phyloP scores from a whole-genome alignment of 2,797 vertebrate species.

The Lagocephalus sceleratus region DNA sequence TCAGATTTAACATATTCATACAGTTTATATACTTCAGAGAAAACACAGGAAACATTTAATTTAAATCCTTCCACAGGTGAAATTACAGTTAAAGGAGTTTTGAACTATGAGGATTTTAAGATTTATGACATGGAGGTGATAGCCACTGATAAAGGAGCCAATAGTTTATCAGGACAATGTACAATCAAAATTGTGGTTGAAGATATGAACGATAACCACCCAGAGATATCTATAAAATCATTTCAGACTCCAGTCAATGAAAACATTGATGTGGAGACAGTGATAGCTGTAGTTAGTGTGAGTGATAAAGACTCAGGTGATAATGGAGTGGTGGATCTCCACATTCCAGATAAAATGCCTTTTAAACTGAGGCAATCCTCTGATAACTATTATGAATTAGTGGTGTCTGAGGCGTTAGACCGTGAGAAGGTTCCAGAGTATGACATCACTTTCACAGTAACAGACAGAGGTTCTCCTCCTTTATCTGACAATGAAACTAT shows the following conservation, averaged over 20 bases:
- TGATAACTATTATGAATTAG: constrained; percentile 71
- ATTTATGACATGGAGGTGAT: constrained; percentile 77
- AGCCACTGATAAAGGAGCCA: constrained; percentile 70
- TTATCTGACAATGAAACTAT: constrained; percentile 62
- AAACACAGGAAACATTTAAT: constrained; percentile 62
- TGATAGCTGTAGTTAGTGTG: constrained; percentile 75
- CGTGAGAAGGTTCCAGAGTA: constrained; percentile 68
- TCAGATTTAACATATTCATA: constrained; percentile 5
- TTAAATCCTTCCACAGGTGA: constrained; percentile 72
- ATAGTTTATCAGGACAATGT: constrained; percentile 62
- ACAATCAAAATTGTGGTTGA: constrained; percentile 29
- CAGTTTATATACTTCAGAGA: constrained; percentile 71
- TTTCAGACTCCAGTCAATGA: constrained; percentile 60
- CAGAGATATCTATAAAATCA: constrained; percentile 69
- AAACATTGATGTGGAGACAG: constrained; percentile 56
- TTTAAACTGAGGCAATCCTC: constrained; percentile 70
- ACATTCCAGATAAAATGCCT: constrained; percentile 59
- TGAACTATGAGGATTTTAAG: constrained; percentile 79
- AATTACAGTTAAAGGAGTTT: constrained; percentile 72
- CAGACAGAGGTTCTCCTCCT: constrained; percentile 67
- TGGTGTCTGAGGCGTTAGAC: constrained; percentile 69
- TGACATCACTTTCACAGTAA: constrained; percentile 73
- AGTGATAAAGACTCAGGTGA: constrained; percentile 72
- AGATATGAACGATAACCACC: no score
- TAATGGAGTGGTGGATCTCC: constrained; percentile 68